Conservation (phyloP, 64 coral and sea anemone genomes). For the Pocillopora verrucosa region DNA sequence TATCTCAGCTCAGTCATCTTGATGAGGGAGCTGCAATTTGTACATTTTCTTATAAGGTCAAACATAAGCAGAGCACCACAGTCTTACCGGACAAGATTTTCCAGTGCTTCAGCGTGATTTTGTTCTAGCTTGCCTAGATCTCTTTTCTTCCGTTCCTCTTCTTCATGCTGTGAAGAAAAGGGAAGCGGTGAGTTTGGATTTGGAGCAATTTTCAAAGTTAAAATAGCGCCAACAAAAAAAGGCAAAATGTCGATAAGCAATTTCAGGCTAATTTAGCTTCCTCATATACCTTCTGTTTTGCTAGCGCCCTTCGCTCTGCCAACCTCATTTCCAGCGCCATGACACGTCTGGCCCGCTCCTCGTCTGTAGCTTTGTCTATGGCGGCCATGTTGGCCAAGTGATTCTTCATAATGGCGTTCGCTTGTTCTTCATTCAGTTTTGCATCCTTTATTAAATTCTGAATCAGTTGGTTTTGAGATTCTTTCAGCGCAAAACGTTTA, state of each 20-base stretch:
- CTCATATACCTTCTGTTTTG: conserved; percentile 56
- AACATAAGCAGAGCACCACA: not conserved
- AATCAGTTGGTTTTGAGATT: conserved; percentile 79
- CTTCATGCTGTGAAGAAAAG: conserved; percentile 51
- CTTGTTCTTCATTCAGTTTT: conserved; percentile 71
- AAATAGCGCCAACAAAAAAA: too few relatives aligned
- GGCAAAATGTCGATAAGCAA: too few relatives aligned
- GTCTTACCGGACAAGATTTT: conserved; percentile 55
- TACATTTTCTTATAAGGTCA: too few relatives aligned
- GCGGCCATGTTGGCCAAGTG: conserved; percentile 74
- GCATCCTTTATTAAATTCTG: conserved; percentile 79
- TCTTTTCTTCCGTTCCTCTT: conserved; percentile 58
- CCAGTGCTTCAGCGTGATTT: conserved; percentile 58
- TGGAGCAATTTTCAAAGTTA: not conserved
- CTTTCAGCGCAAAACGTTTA: conserved; percentile 82
- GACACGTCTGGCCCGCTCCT: conserved; percentile 71
- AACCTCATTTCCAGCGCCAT: conserved; percentile 95
- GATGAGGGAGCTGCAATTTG: too few relatives aligned
- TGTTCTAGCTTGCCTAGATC: conserved; percentile 57
- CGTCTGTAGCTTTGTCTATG: conserved; percentile 84
- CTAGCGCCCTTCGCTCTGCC: conserved; percentile 79
- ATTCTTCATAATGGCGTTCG: conserved; percentile 58
- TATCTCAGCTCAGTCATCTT: too few relatives aligned
- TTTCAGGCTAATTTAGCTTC: not conserved
- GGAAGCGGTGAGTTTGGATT: not conserved